Conservation (phyloP, 2,113 vertebrate genomes). For the Bos javanicus region DNA sequence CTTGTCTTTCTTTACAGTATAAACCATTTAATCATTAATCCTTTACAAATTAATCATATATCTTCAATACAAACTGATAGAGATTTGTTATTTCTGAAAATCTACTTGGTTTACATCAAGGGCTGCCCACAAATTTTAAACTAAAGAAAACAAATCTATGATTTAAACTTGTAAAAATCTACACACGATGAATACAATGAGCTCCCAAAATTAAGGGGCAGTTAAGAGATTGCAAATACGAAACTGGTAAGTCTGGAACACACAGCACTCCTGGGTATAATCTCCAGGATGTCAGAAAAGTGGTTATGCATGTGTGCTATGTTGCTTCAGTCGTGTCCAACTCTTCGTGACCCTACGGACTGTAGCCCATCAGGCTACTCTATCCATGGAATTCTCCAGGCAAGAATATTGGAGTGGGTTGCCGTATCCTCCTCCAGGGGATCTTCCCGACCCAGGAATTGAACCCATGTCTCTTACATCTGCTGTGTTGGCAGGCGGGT, state of each 20-base stretch:
- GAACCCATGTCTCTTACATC: background rate
- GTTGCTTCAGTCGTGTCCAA: background rate
- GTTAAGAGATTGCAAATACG: background rate
- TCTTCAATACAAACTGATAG: background rate
- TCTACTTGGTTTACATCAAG: background rate
- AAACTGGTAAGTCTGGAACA: background rate
- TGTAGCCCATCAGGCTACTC: background rate
- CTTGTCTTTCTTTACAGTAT: background rate
- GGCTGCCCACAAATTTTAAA: background rate
- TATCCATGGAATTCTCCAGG: background rate
- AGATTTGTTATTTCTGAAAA: background rate
- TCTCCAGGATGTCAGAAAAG: background rate
- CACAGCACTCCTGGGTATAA: background rate
- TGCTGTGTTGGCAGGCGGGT: background rate
- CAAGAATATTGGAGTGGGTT: background rate
- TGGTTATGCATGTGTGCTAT: background rate
- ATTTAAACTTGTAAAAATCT: background rate
- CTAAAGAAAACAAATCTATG: background rate
- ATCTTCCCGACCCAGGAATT: background rate
- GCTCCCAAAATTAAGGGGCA: background rate
- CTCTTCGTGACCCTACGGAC: background rate
- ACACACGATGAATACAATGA: background rate
- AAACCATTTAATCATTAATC: background rate
- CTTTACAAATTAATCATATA: background rate
- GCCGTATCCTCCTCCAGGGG: background rate